Evolutionary conservation across 2,797 vertebrate species (phyloP).

Genomic region (Rhinogobio ventralis): DNA sequence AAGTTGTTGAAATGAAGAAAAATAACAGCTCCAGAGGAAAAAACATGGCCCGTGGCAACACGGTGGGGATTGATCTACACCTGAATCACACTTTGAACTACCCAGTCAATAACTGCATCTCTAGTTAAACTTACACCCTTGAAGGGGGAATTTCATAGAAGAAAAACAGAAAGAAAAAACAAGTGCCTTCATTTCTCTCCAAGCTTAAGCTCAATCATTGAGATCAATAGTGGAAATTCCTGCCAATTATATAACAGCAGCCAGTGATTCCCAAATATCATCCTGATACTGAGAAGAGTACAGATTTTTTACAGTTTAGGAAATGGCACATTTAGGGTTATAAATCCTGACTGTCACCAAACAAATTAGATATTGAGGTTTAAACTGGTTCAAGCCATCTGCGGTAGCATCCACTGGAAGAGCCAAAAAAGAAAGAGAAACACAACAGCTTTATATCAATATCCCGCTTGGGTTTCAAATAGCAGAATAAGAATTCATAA

Average conservation of each 20-base stretch:
- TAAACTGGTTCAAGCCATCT: conserved; percentile 30
- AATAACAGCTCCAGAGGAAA: conserved; percentile 17
- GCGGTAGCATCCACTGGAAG: background rate
- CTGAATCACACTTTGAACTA: conserved; percentile 42
- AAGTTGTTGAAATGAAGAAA: conserved; percentile 32
- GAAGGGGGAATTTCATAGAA: conserved; percentile 11
- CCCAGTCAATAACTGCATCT: conserved; percentile 35
- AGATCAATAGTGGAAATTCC: conserved; percentile 27
- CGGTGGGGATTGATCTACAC: conserved; percentile 33
- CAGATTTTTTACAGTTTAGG: conserved; percentile 32
- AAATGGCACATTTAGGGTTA: conserved; percentile 16
- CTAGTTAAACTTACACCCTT: conserved; percentile 16
- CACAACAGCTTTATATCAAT: background rate
- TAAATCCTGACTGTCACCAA: conserved; percentile 23
- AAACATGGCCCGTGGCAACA: conserved; percentile 37
- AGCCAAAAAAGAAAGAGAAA: background rate
- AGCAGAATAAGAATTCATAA: conserved; percentile 5
- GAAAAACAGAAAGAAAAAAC: conserved; percentile 8
- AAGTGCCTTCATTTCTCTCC: background rate
- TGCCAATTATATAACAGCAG: background rate
- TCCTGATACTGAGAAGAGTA: background rate
- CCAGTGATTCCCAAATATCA: background rate
- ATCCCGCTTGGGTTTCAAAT: conserved; percentile 29
- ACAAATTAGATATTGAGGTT: conserved; percentile 18
- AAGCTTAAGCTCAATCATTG: conserved; percentile 2